phyloP scores from a whole-genome alignment of 2,888 invertebrate genomes.

The Apeira syringaria region DNA sequence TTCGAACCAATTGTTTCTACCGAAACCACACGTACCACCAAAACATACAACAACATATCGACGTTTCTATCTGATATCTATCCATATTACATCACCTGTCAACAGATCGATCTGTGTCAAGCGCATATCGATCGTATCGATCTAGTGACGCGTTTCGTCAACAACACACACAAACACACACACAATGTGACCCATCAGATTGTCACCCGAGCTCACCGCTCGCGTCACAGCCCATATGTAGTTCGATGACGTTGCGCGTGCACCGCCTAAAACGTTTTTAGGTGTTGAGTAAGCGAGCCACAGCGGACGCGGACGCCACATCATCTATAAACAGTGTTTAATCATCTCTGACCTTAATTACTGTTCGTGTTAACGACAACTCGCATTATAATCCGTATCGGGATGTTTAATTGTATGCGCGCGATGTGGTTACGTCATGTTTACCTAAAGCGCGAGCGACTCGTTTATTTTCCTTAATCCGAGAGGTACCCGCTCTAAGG shows the following conservation, averaged over 20 bases:
- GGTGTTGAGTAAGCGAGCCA: not conserved
- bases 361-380: not conserved
- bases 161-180: constrained; percentile 3
- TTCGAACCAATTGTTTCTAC: too few species aligned
- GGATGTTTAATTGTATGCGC: constrained; percentile 5
- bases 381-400: constrained; percentile 1
- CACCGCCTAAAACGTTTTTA: not conserved
- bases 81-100: not conserved
- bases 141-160: constrained; percentile 3
- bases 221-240: constrained; percentile 34
- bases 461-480: constrained; percentile 8
- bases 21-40: too few species aligned
- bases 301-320: not conserved
- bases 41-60: too few species aligned
- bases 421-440: constrained; percentile 6
- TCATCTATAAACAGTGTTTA: not conserved
- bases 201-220: constrained; percentile 13
- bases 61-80: too few species aligned
- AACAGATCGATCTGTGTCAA: constrained; percentile 5
- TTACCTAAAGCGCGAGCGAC: constrained; percentile 3
- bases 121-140: not conserved
- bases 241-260: constrained; percentile 36
- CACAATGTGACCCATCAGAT: constrained; percentile 2
- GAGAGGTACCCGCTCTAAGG: constrained; percentile 15
- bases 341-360: not conserved